phyloP scores from a whole-genome alignment of 2,113 vertebrate species.

The Macaca mulatta region DNA sequence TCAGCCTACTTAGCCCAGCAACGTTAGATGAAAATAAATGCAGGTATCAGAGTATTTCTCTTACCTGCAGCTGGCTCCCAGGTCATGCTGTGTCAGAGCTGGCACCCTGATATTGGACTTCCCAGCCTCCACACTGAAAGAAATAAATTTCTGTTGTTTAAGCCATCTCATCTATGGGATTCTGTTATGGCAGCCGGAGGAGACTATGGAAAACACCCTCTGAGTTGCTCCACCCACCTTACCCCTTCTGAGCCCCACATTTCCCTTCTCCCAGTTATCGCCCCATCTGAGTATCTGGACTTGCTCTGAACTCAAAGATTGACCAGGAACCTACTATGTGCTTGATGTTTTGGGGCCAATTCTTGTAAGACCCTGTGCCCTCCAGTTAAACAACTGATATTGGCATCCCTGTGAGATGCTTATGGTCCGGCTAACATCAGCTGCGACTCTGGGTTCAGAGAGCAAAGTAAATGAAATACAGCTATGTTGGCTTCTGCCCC shows the following conservation, averaged over 20 bases:
- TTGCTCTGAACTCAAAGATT: neutral
- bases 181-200: too few species aligned
- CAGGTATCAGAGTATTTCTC: neutral
- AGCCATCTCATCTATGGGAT: neutral
- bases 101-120: neutral
- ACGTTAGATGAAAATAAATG: neutral
- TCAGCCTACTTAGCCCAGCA: neutral
- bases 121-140: neutral
- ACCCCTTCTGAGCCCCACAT: neutral
- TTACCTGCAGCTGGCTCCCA: neutral
- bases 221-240: neutral
- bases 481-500: constrained; percentile 83
- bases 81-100: neutral
- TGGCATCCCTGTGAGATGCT: constrained; percentile 56
- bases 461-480: constrained; percentile 84
- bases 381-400: constrained; percentile 73
- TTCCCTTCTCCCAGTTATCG: neutral
- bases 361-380: neutral
- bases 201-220: neutral
- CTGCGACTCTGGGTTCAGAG: constrained; percentile 74
- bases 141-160: neutral
- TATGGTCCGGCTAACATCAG: constrained; percentile 68
- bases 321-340: neutral
- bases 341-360: too few species aligned
- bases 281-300: neutral